These are phyloP conservation scores for Drosophila kohkoa DNA, from an alignment of 1,140 invertebrate species.

Conservation along the genomic window DNA sequence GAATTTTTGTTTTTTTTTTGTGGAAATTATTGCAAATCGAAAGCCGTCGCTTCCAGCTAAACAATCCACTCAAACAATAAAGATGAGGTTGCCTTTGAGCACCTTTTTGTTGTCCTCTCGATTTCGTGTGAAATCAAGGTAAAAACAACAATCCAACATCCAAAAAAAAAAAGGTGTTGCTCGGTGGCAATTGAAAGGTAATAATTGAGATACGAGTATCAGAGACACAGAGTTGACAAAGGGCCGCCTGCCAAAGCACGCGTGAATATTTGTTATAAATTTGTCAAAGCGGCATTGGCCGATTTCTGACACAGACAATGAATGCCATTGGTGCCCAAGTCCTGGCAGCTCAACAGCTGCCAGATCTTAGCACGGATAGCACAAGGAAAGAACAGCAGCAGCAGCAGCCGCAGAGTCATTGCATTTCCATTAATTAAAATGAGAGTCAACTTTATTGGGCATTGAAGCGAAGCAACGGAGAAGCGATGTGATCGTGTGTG, in stretches of 20 bases:
- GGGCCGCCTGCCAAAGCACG: conserved; percentile 75
- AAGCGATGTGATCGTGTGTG: conserved; percentile 10
- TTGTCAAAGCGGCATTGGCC: conserved; percentile 61
- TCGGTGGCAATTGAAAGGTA: conserved; percentile 74
- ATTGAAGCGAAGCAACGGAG: conserved; percentile 29
- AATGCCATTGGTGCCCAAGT: conserved; percentile 1
- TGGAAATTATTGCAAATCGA: conserved; percentile 72
- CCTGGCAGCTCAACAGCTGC: conserved; percentile 34
- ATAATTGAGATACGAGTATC: conserved; percentile 63
- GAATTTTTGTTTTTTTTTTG: conserved; percentile 41
- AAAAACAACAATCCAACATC: conserved; percentile 16
- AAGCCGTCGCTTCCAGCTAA: conserved; percentile 61
- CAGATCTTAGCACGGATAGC: conserved; percentile 56
- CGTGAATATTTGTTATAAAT: conserved; percentile 83
- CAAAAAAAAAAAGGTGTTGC: conserved; percentile 28
- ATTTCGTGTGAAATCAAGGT: conserved; percentile 68
- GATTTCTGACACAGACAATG: conserved; percentile 20
- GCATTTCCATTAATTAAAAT: conserved; percentile 80
- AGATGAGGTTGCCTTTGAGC: not conserved
- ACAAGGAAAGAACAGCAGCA: conserved; percentile 28
- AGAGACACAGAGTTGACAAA: conserved; percentile 49
- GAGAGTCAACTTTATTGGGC: conserved; percentile 65
- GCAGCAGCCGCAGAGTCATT: conserved; percentile 62
- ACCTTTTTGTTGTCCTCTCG: conserved; percentile 12
- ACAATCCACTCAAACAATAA: conserved; percentile 47